These are phyloP conservation scores for Cephalopholis sonnerati DNA, from an alignment of 2,113 vertebrate genomes.

Conservation along the genomic window DNA sequence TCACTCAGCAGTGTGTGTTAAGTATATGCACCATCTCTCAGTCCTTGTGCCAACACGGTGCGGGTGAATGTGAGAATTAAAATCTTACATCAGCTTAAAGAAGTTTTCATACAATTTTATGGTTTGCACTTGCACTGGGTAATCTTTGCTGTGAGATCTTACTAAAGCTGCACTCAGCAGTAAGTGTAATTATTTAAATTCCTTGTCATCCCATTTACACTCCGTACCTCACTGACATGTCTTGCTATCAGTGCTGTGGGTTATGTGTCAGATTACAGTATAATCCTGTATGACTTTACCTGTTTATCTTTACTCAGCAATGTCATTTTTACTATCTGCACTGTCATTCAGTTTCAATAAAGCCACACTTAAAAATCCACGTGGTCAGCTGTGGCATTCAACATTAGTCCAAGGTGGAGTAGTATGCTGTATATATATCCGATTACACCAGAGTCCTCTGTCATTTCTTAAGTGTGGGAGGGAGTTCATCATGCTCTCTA, in stretches of 20 bases:
- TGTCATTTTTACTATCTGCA: slow-evolving; percentile 27
- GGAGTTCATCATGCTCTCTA: slow-evolving; percentile 31
- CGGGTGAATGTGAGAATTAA: not conserved
- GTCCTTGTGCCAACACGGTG: slow-evolving; percentile 25
- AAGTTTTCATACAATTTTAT: not conserved
- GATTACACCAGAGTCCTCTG: slow-evolving; percentile 28
- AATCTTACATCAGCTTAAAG: not conserved
- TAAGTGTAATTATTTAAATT: slow-evolving; percentile 45
- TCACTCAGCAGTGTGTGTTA: slow-evolving; percentile 27
- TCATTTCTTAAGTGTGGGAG: not conserved
- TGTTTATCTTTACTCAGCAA: slow-evolving; percentile 66
- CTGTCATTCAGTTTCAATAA: slow-evolving; percentile 49
- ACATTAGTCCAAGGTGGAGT: slow-evolving; percentile 37
- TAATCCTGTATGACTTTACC: slow-evolving; percentile 62
- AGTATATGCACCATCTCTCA: slow-evolving; percentile 23
- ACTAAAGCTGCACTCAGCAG: slow-evolving; percentile 29
- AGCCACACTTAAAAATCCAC: slow-evolving; percentile 1
- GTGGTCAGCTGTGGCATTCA: slow-evolving; percentile 35
- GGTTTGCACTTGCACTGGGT: not conserved
- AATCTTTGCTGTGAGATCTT: slow-evolving; percentile 17
- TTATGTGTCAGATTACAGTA: slow-evolving; percentile 62
- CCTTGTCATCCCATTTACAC: slow-evolving; percentile 2
- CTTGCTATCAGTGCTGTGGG: not conserved
- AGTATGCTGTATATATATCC: slow-evolving; percentile 32
- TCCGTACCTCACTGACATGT: slow-evolving; percentile 12